phyloP scores from a whole-genome alignment of 2,888 invertebrate species.

The Creontiades dilutus region DNA sequence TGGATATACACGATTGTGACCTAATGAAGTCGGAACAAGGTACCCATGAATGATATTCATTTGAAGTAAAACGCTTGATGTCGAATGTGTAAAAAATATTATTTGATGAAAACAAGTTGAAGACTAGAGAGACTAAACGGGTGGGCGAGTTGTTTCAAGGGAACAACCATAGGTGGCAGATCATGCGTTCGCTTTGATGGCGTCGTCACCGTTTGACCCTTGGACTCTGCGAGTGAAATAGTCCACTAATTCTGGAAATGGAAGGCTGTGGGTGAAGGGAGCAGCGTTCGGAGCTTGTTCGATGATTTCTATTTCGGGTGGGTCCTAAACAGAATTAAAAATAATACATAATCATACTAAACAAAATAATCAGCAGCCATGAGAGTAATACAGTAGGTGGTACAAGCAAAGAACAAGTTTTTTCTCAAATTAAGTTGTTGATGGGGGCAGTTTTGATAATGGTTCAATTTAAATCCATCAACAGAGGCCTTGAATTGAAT shows the following conservation, averaged over 20 bases:
- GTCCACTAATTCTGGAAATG: slow-evolving; percentile 53
- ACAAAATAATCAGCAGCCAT: no score
- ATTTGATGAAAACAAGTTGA: neutral
- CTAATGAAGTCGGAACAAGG: no score
- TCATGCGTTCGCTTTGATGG: slow-evolving; percentile 32
- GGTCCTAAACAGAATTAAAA: slow-evolving; percentile 27
- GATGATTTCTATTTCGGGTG: slow-evolving; percentile 65
- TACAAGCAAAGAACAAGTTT: no score
- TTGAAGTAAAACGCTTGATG: no score
- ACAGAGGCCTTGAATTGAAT: no score
- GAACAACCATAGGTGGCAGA: neutral
- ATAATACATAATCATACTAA: neutral
- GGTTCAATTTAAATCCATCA: no score
- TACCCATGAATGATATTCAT: no score
- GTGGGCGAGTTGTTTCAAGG: neutral
- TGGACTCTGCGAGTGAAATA: slow-evolving; percentile 57
- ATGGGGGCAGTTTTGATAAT: no score
- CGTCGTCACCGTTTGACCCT: neutral
- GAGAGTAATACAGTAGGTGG: no score
- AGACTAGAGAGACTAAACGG: slow-evolving; percentile 23
- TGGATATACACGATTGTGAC: no score
- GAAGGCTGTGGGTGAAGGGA: slow-evolving; percentile 64
- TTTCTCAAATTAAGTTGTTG: no score
- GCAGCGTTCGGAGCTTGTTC: slow-evolving; percentile 66
- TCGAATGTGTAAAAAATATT: no score